Percentiles rank a stretch among this genome's conserved stretches.
Evolutionary conservation across 2,797 vertebrate species (phyloP).

Genomic region (Hafferia zeledoni): DNA sequence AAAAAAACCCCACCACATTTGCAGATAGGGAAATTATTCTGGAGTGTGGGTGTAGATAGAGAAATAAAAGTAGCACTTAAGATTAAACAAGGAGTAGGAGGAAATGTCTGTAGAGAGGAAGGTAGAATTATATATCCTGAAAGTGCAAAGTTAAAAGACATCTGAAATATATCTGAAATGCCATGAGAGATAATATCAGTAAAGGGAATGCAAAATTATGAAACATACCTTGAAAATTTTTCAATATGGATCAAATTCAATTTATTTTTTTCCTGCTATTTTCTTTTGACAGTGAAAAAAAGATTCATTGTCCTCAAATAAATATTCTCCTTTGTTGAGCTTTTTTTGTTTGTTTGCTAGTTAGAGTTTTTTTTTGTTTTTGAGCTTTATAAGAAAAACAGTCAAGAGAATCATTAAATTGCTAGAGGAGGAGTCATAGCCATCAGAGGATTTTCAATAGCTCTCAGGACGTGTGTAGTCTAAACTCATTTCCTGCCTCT

Average conservation of each 20-base stretch:
- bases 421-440: background rate
- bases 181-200: background rate
- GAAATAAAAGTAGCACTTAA: constrained; percentile 57
- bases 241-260: background rate
- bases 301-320: background rate
- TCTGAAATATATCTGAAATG: constrained; percentile 13
- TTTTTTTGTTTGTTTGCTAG: background rate
- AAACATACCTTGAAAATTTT: background rate
- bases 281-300: background rate
- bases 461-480: background rate
- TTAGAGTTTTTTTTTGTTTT: background rate
- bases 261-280: background rate
- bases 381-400: background rate
- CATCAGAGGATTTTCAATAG: background rate
- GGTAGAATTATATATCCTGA: constrained; percentile 13
- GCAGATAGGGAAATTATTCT: constrained; percentile 46
- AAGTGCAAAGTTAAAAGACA: constrained; percentile 46
- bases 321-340: background rate
- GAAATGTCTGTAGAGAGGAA: constrained; percentile 43
- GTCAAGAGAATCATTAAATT: background rate
- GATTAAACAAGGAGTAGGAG: constrained; percentile 64
- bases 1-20: background rate
- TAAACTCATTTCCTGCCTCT: background rate
- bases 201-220: background rate
- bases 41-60: constrained; percentile 54